phyloP scores from a whole-genome alignment of 2,797 vertebrate species.

The Trachops cirrhosus region DNA sequence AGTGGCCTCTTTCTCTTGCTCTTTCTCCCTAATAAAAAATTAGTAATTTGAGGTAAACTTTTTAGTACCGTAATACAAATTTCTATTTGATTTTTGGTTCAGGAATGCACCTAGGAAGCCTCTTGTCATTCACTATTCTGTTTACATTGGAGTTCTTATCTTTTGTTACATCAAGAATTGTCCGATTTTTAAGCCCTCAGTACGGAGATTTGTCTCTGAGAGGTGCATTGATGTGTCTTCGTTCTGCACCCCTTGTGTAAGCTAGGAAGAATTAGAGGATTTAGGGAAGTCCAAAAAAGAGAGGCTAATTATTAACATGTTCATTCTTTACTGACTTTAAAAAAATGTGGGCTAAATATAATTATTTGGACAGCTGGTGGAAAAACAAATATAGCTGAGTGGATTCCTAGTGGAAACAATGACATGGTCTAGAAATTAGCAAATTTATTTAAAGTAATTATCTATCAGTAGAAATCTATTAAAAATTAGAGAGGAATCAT shows the following conservation, averaged over 20 bases:
- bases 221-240: not conserved
- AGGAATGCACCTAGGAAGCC: not conserved
- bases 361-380: conserved; percentile 54
- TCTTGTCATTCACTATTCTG: not conserved
- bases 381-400: conserved; percentile 43
- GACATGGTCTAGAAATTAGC: conserved; percentile 50
- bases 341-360: conserved; percentile 50
- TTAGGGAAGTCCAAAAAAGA: not conserved
- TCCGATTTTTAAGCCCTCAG: not conserved
- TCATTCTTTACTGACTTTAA: conserved; percentile 37
- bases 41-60: not conserved
- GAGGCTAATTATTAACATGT: not conserved
- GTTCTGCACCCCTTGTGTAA: not conserved
- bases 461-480: conserved; percentile 57
- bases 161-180: not conserved
- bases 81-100: not conserved
- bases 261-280: not conserved
- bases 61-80: not conserved
- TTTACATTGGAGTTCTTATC: not conserved
- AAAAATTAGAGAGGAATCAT: conserved; percentile 40
- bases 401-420: conserved; percentile 43
- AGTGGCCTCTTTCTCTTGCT: not conserved
- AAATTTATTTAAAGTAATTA: conserved; percentile 61
- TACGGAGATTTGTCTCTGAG: not conserved
- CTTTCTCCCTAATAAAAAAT: not conserved